These are phyloP conservation scores for Aplodontia rufa DNA, from an alignment of 2,113 vertebrate species.

Conservation along the genomic window DNA sequence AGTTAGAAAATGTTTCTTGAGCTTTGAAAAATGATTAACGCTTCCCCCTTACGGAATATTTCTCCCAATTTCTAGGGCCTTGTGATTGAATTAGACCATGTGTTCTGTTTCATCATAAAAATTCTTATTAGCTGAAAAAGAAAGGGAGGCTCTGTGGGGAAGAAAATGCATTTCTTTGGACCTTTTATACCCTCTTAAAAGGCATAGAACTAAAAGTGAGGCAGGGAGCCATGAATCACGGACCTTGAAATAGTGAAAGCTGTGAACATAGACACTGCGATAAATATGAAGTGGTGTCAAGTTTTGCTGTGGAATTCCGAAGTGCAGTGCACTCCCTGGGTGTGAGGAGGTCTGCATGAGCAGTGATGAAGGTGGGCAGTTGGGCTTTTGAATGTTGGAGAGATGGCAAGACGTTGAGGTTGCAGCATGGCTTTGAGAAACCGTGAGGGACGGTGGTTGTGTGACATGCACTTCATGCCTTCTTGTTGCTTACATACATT, in stretches of 20 bases:
- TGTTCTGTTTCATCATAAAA: slow-evolving; percentile 26
- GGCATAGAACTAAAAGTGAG: neutral
- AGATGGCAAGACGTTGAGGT: neutral
- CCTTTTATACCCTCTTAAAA: slow-evolving; percentile 26
- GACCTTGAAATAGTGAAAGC: slow-evolving; percentile 20
- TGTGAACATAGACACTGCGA: slow-evolving; percentile 41
- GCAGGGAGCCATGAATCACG: slow-evolving; percentile 24
- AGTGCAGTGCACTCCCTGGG: neutral
- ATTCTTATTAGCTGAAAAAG: neutral
- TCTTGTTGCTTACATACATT: neutral
- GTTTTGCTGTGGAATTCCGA: slow-evolving; percentile 56
- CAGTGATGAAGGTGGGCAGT: neutral
- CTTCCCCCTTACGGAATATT: neutral
- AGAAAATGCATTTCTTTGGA: neutral
- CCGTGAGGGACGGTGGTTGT: neutral
- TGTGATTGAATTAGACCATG: neutral
- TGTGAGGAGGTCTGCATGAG: slow-evolving; percentile 29
- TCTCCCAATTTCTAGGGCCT: neutral
- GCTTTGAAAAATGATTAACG: neutral
- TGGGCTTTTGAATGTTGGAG: neutral
- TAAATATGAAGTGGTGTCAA: slow-evolving; percentile 51
- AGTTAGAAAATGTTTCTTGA: neutral
- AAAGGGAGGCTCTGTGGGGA: neutral
- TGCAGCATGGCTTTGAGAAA: neutral
- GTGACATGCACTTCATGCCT: neutral